These are phyloP conservation scores for Troides aeacus DNA, from an alignment of 2,888 invertebrate species.

Conservation along the genomic window DNA sequence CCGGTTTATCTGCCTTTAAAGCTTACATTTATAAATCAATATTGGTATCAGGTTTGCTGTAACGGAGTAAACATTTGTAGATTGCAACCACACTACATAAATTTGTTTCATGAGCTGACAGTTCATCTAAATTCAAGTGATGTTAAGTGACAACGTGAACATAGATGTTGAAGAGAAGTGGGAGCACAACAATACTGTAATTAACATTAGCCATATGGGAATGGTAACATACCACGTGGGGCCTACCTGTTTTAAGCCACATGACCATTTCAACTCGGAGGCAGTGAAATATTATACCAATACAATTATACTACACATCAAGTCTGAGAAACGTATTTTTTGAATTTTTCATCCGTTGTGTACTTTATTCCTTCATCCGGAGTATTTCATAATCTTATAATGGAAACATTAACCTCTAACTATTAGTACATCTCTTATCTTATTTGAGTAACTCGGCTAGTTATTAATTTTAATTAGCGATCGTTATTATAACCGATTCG, in stretches of 20 bases:
- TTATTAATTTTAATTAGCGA: conserved; percentile 61
- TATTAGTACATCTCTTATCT: conserved; percentile 22
- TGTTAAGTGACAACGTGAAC: too few species aligned
- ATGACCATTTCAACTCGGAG: too few species aligned
- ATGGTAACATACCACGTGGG: neutral
- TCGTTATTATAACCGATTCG: conserved; percentile 59
- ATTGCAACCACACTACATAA: too few species aligned
- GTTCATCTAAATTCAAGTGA: too few species aligned
- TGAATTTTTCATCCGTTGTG: neutral
- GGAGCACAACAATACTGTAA: neutral
- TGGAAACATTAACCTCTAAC: conserved; percentile 17
- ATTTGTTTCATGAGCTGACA: too few species aligned
- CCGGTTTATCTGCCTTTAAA: neutral
- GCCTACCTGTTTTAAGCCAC: too few species aligned
- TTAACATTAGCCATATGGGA: neutral
- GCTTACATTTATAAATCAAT: neutral
- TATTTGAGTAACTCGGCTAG: conserved; percentile 36
- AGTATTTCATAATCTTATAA: conserved; percentile 22
- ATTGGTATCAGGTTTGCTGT: neutral
- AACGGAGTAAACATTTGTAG: too few species aligned
- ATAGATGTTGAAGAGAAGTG: too few species aligned
- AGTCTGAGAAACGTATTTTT: neutral
- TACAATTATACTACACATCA: neutral
- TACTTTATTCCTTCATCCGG: conserved; percentile 10
- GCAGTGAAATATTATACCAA: neutral